Conservation (phyloP, 2,888 invertebrate genomes). For the Apodemia hepburni region DNA sequence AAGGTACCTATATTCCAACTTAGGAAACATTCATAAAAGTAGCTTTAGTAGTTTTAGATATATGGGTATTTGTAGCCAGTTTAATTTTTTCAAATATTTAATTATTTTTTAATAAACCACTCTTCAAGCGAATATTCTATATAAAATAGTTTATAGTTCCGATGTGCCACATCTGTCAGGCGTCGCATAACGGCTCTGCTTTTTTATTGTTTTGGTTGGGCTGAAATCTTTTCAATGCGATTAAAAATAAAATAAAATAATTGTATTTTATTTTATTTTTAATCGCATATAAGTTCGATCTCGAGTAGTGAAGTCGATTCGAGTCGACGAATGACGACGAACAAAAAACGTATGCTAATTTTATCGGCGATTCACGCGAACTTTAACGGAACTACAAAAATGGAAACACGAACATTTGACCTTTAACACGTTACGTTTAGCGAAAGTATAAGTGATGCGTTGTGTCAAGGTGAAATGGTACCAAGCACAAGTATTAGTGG, state of each 20-base stretch:
- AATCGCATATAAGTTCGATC: neutral
- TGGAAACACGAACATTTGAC: neutral
- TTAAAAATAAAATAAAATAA: too few relatives aligned
- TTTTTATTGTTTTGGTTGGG: too few relatives aligned
- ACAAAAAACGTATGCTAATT: neutral
- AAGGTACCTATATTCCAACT: too few relatives aligned
- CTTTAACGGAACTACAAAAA: neutral
- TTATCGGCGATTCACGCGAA: neutral
- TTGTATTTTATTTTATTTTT: neutral
- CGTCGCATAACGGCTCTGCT: too few relatives aligned
- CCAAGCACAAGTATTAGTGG: neutral
- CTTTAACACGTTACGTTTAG: neutral
- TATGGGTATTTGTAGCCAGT: too few relatives aligned
- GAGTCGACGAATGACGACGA: too few relatives aligned
- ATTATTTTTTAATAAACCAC: too few relatives aligned
- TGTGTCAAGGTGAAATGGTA: conserved; percentile 1
- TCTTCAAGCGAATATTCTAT: too few relatives aligned
- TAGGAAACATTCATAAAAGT: too few relatives aligned
- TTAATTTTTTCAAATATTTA: neutral
- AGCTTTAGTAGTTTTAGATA: too few relatives aligned
- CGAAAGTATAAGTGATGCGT: neutral
- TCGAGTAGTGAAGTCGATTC: neutral
- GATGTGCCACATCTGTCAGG: too few relatives aligned
- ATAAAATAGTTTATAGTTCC: too few relatives aligned
- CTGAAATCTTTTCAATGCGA: neutral